phyloP scores from a whole-genome alignment of 2,113 vertebrate genomes.

The Piprites chloris region DNA sequence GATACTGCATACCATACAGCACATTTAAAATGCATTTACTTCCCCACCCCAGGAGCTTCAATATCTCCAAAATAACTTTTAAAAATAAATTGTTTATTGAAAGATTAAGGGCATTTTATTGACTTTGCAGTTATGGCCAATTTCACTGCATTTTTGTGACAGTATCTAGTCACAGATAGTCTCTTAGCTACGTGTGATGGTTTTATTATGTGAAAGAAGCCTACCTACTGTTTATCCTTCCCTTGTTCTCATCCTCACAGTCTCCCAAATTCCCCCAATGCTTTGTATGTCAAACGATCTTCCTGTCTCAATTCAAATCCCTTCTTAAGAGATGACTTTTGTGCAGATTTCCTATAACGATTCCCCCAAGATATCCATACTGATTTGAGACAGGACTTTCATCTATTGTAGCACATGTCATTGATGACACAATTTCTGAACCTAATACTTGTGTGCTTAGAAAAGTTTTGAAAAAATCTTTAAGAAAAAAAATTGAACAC shows the following conservation, averaged over 20 bases:
- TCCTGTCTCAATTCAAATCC: slow-evolving; percentile 28
- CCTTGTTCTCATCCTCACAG: background rate
- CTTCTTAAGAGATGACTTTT: slow-evolving; percentile 36
- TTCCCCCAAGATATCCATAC: slow-evolving; percentile 42
- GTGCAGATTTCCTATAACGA: slow-evolving; percentile 48
- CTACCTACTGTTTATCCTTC: slow-evolving; percentile 37
- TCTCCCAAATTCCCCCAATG: background rate
- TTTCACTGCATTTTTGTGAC: slow-evolving; percentile 52
- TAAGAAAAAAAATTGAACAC: background rate
- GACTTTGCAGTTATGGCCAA: slow-evolving; percentile 57
- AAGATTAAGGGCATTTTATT: slow-evolving; percentile 64
- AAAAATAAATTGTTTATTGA: slow-evolving; percentile 63
- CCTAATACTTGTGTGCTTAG: background rate
- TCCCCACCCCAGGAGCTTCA: slow-evolving; percentile 28
- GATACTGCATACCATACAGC: slow-evolving; percentile 2
- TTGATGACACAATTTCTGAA: slow-evolving; percentile 32
- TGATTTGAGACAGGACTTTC: slow-evolving; percentile 6
- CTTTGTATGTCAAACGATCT: slow-evolving; percentile 14
- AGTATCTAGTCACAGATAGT: slow-evolving; percentile 44
- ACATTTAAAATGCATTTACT: slow-evolving; percentile 59
- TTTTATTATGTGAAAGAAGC: slow-evolving; percentile 51
- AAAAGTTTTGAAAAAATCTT: background rate
- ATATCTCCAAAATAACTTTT: slow-evolving; percentile 42
- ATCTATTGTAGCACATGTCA: background rate
- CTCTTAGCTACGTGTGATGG: slow-evolving; percentile 42